Conservation (phyloP, 2,797 vertebrate species). For the Gambusia yucatana region DNA sequence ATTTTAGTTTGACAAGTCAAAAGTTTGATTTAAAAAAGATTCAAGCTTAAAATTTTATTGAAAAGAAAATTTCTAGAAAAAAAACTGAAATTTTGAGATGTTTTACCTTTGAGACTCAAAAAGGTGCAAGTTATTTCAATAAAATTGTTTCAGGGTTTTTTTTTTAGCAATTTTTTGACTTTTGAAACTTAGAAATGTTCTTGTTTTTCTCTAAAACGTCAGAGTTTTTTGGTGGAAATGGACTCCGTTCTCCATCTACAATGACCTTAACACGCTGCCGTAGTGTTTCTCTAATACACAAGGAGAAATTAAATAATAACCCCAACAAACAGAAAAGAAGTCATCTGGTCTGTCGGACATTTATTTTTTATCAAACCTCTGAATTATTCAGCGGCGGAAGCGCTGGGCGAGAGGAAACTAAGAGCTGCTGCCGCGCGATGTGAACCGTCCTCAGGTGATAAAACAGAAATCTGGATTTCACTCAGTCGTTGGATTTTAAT, state of each 20-base stretch:
- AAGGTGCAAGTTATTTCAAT: too few relatives aligned
- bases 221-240: background rate
- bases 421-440: background rate
- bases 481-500: conserved; percentile 40
- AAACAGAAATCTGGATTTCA: conserved; percentile 29
- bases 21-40: too few relatives aligned
- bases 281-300: background rate
- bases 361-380: conserved; percentile 48
- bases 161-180: too few relatives aligned
- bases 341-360: conserved; percentile 49
- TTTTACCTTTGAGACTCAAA: too few relatives aligned
- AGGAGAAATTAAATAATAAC: conserved; percentile 47
- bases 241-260: background rate
- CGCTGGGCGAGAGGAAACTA: conserved; percentile 13
- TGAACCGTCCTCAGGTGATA: conserved; percentile 34
- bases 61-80: too few relatives aligned
- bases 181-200: too few relatives aligned
- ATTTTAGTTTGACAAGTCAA: too few relatives aligned
- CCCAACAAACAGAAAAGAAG: conserved; percentile 30
- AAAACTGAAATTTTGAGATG: too few relatives aligned
- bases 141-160: too few relatives aligned
- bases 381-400: conserved; percentile 56
- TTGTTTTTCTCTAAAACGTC: too few relatives aligned
- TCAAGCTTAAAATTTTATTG: too few relatives aligned
- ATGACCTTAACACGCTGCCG: background rate